These are phyloP conservation scores for Zenarchopterus dispar DNA, from an alignment of 2,797 vertebrate genomes.

Conservation along the genomic window DNA sequence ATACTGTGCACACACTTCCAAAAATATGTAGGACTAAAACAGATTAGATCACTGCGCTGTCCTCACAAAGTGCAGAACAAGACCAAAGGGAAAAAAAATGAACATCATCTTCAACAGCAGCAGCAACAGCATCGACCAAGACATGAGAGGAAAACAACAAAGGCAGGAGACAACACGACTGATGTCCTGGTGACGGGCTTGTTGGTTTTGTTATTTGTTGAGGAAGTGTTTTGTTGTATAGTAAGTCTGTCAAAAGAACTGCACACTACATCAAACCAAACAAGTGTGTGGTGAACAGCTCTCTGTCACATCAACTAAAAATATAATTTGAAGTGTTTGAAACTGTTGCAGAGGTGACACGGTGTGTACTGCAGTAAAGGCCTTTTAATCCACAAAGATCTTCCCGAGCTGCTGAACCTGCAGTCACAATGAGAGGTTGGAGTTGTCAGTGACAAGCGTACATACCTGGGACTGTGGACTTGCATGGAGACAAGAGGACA, in stretches of 20 bases:
- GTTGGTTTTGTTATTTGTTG: conserved; percentile 36
- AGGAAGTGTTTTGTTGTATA: conserved; percentile 49
- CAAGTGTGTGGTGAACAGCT: conserved; percentile 19
- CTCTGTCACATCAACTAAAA: conserved; percentile 54
- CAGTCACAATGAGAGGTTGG: conserved; percentile 32
- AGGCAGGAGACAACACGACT: conserved; percentile 51
- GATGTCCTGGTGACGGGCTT: conserved; percentile 56
- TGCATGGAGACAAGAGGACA: conserved; percentile 53
- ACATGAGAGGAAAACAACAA: conserved; percentile 61
- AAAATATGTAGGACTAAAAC: conserved; percentile 75
- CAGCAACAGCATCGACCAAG: conserved; percentile 29
- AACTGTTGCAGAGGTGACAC: conserved; percentile 47
- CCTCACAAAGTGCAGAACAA: conserved; percentile 70
- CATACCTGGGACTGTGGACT: conserved; percentile 29
- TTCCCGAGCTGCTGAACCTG: conserved; percentile 51
- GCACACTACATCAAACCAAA: conserved; percentile 40
- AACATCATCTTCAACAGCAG: conserved; percentile 60
- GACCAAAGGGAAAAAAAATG: conserved; percentile 63
- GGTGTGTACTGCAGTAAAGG: conserved; percentile 41
- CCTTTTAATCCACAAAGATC: conserved; percentile 59
- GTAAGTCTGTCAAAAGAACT: conserved; percentile 50
- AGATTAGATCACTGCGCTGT: conserved; percentile 72
- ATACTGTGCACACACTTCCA: conserved; percentile 61
- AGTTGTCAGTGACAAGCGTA: conserved; percentile 41
- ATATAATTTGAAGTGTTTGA: conserved; percentile 43